phyloP scores from a whole-genome alignment of 2,888 invertebrate genomes.

The Macropis europaea region DNA sequence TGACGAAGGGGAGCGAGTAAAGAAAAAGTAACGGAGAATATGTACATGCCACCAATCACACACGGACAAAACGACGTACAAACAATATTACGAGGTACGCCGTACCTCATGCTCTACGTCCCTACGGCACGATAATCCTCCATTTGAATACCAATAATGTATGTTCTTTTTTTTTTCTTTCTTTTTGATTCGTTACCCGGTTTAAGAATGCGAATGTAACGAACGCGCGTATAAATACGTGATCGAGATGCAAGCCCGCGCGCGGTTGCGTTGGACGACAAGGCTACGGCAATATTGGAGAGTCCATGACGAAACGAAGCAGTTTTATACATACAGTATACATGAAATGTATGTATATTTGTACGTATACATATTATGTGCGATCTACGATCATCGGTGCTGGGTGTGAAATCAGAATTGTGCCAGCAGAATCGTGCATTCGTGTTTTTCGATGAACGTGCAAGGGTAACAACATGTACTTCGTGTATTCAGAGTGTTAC shows the following conservation, averaged over 20 bases:
- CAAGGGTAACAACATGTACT: constrained; percentile 46
- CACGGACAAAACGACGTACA: constrained; percentile 70
- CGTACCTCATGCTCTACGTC: constrained; percentile 68
- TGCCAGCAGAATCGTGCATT: constrained; percentile 47
- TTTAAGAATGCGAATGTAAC: constrained; percentile 41
- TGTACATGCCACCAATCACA: constrained; percentile 66
- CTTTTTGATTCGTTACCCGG: constrained; percentile 29
- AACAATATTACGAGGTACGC: constrained; percentile 66
- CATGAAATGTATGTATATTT: background rate
- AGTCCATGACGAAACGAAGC: constrained; percentile 69
- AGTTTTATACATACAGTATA: constrained; percentile 19
- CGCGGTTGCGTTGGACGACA: constrained; percentile 57
- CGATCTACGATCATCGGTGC: constrained; percentile 46
- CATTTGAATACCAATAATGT: constrained; percentile 80
- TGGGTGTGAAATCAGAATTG: constrained; percentile 44
- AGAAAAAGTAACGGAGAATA: constrained; percentile 56
- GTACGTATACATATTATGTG: constrained; percentile 3
- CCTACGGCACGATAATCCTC: constrained; percentile 71
- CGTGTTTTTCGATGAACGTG: constrained; percentile 52
- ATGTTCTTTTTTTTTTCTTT: constrained; percentile 57
- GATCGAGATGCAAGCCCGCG: constrained; percentile 57
- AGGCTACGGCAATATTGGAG: constrained; percentile 71
- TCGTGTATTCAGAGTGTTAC: constrained; percentile 50
- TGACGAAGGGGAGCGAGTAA: constrained; percentile 26
- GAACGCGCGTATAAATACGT: constrained; percentile 42